phyloP scores from a whole-genome alignment of 2,888 invertebrate genomes.

The Eupithecia subumbrata region DNA sequence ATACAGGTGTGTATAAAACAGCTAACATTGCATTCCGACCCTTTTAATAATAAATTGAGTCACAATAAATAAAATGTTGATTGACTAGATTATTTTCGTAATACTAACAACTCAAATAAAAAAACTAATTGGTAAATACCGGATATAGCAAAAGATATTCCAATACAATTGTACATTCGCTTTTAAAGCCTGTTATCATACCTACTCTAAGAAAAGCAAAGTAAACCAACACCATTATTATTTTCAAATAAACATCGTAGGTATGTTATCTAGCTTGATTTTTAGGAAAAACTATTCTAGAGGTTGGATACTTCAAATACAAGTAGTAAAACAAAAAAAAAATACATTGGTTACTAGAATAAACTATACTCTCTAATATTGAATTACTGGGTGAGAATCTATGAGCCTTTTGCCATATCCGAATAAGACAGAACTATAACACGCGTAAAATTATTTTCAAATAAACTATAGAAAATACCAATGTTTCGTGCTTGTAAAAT shows the following conservation, averaged over 20 bases:
- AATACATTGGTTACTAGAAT: background rate
- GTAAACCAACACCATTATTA: background rate
- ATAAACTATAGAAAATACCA: slow-evolving; percentile 1
- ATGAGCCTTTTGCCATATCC: slow-evolving; percentile 40
- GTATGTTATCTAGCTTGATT: background rate
- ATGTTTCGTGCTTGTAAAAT: background rate
- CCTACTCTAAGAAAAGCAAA: slow-evolving; percentile 25
- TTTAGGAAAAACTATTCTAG: slow-evolving; percentile 7
- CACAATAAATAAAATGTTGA: slow-evolving; percentile 30
- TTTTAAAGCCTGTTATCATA: background rate
- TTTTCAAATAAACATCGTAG: background rate
- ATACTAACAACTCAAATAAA: slow-evolving; percentile 6
- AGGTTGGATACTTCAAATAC: background rate
- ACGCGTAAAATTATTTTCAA: background rate
- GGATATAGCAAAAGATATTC: slow-evolving; percentile 30
- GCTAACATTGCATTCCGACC: slow-evolving; percentile 28
- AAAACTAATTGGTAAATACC: slow-evolving; percentile 9
- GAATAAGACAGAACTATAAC: slow-evolving; percentile 12
- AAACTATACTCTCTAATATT: background rate
- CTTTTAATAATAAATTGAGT: slow-evolving; percentile 18
- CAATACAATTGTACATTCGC: background rate
- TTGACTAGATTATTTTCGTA: slow-evolving; percentile 35
- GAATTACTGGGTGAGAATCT: slow-evolving; percentile 14
- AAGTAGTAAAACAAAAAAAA: background rate
- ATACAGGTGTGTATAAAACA: slow-evolving; percentile 38